Base-by-base conservation (phyloP, 2,888 invertebrate genomes). In the Athalia cordata region DNA sequence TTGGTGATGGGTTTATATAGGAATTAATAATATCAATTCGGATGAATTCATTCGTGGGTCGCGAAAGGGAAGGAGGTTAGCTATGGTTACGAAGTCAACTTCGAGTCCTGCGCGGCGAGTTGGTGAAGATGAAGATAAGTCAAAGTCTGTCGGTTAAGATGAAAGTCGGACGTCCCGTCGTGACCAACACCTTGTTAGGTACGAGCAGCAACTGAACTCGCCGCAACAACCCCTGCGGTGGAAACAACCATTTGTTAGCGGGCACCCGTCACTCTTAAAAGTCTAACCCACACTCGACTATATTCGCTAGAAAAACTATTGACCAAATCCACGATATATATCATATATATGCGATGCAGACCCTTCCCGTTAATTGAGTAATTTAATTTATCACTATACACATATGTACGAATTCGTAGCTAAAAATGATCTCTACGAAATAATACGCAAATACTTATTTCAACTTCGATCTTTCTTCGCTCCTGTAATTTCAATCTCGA, bases 171-270 rank as follows among this genome's bases (percentile, higher is more conserved):
- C 85, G 82, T 86, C 87, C 86, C 84, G 86, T 84, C 85, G 86
- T 85, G 86, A 84, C 86, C 85, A 85, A 88, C 89, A 87, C 86
- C 87, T 89, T 87, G 88, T 89, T 89, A 87, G 86, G 29, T 29
- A 87, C 86, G 85, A 86, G 85, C 82, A 75, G 50, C 75, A 52
- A 61, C 29, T 29, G 29, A 29, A 29, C 75, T 75, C 83, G 80
- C 82, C 84, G 85, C 85, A 72, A 84, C 82, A 84, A 84, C 85
- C 84, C 85, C 86, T 85, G 85, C 82, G 82, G 84, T 86, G 85
- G 85, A 86, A 86, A 85, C 82, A 85, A 86, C 85, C 87, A 88
- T 89, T 89, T 88, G 85, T 89, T 88, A 87, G 80, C 81, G 29
- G 80, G 67, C 82, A 75, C 75, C 75, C 75, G 75, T 75, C 75